Evolutionary conservation across 1,140 invertebrate species (phyloP), one percentile per base, ranked within the genome.

Genomic region (Chironomus tepperi): DNA sequence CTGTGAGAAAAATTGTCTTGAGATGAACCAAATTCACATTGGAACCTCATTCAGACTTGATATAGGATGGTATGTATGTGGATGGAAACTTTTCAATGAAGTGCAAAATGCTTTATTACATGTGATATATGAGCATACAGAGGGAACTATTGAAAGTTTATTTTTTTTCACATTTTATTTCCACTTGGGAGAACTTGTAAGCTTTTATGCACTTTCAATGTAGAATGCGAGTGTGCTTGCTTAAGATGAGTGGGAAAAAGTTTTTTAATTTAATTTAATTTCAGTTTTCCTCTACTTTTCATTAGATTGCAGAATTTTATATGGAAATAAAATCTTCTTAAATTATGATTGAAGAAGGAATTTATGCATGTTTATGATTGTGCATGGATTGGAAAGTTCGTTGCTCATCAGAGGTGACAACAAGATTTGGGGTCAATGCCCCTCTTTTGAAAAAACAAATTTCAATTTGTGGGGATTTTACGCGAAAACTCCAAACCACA

Each of bases 81-180:
- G n/a, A 70, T 10, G 65, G 18, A 70, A 70, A 16, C 7, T 70
- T 70, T 18, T 70, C 65, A 70, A 70, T 70, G 65, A 70, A 70
- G 65, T 70, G 65, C 65, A 70, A 70, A 70, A 70, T 70, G 65
- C 65, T 70, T 70, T 70, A 70, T 70, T 70, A 70, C 18, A 70
- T 70, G 65, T 18, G 18, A 70, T 57, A n/a, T n/a, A 57, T 57
- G 47, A 57, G 12, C 47, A 15, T 57, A 57, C n/a, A 1, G 47
- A 57, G 47, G 5, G 47, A 57, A 15, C 12, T 12, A 34, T 34
- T n/a, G n/a, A 57, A 47, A 47, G 43, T 7, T 47, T 15, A 15
- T 57, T 57, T 57, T 57, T 34, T 34, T 34, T 1, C 24, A 34
- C 24, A 34, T 34, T 57, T 57, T 57, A 57, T 57, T 57, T 57